Evolutionary conservation across 1,140 invertebrate genomes (phyloP), one percentile per base, ranked within the genome.

Genomic region (Drosophila virilis): DNA sequence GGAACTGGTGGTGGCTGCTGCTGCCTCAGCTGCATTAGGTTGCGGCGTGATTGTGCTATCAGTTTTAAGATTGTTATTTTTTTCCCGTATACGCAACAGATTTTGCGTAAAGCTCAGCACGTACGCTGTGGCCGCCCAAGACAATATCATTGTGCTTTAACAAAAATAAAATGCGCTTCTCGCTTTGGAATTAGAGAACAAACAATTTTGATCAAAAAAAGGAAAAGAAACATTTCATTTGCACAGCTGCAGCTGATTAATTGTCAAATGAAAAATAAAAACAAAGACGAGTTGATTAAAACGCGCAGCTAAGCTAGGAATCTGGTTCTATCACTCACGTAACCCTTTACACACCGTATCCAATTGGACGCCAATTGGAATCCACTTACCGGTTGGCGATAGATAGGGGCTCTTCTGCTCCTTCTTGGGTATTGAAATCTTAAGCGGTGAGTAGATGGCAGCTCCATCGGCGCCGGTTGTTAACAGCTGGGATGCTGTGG

Each of bases 371-470:
- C 59, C 8, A 46, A 55, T 57, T 57, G 58, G 51, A 42, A 2
- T 80, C 55, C 55, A 91, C 91, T 92, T 91, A 86, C 91, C 91
- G 82, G 91, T 92, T 88, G 91, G 91, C 85, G 98, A 99, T 43
- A 98, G 97, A 90, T 98, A 98, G 8, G 98, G 98, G 92, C 97
- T 98, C 77, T 95, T 95, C 66, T 92, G 90, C 69, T 92, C 91
- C 76, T 90, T 89, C 65, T 92, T 92, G 64, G 92, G 92, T 88
- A 92, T 92, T 61, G 92, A 90, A 75, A 92, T 92, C 66, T 92
- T 92, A 43, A 92, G 78, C 55, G 92, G 92, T 50, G 91, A 83
- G 66, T 92, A 92, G 42, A 92, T 91, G 64, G 81, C 90, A 57
- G 84, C 69, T 46, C 74, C 77, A 45, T 84, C 84, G 40, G 12